Conservation (phyloP, 2,797 vertebrate genomes). For the Anableps anableps region DNA sequence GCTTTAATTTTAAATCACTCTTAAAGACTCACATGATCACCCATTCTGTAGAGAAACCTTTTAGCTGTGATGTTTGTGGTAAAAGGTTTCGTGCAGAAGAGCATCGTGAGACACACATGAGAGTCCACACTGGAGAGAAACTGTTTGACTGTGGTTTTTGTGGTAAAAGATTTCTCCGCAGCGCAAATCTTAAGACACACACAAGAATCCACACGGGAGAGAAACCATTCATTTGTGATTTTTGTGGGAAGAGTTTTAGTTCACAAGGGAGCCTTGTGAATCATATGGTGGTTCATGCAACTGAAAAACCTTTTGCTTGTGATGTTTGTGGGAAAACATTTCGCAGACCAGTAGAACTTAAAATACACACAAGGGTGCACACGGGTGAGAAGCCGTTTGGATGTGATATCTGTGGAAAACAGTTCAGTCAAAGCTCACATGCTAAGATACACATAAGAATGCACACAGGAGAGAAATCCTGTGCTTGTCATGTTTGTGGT, state of each 20-base stretch:
- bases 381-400: slow-evolving; percentile 4
- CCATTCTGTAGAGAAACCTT: slow-evolving; percentile 1
- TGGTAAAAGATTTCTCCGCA: not conserved
- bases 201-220: slow-evolving; percentile 3
- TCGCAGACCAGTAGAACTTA: slow-evolving; percentile 1
- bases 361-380: not conserved
- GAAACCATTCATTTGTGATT: slow-evolving; percentile 5
- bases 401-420: not conserved
- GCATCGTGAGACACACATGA: slow-evolving; percentile 1
- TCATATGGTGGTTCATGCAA: not conserved
- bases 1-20: not conserved
- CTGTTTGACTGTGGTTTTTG: not conserved
- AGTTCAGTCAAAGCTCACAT: slow-evolving; percentile 3
- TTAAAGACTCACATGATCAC: slow-evolving; percentile 2
- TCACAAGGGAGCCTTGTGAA: not conserved
- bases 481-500: not conserved
- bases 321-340: slow-evolving; percentile 6
- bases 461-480: slow-evolving; percentile 4
- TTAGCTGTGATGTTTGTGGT: not conserved
- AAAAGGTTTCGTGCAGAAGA: slow-evolving; percentile 1
- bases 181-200: not conserved
- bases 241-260: slow-evolving; percentile 6
- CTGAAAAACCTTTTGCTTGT: not conserved
- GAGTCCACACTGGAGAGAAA: not conserved
- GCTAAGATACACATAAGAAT: not conserved